phyloP scores from a whole-genome alignment of 2,113 vertebrate genomes.

The Reinhardtius hippoglossoides region DNA sequence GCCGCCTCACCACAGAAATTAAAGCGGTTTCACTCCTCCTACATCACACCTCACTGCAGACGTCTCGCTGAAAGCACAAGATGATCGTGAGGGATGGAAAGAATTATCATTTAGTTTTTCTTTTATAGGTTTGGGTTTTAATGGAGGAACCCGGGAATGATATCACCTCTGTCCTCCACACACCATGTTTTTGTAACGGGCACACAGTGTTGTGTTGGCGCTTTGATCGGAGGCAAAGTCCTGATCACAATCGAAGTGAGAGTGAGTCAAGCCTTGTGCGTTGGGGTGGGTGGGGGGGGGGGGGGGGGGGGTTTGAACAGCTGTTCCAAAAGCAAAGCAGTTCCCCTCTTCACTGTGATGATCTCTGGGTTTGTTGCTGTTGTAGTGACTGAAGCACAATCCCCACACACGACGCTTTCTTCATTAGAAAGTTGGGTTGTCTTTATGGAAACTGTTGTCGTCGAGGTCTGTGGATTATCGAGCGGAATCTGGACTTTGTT shows the following conservation, averaged over 20 bases:
- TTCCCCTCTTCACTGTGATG: neutral
- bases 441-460: neutral
- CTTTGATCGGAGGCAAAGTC: constrained; percentile 26
- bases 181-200: neutral
- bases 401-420: neutral
- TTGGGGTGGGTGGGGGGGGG: neutral
- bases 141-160: neutral
- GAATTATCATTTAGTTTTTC: neutral
- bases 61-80: neutral
- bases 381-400: neutral
- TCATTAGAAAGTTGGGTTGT: neutral
- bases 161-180: neutral
- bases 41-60: too few species aligned
- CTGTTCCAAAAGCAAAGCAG: constrained; percentile 8
- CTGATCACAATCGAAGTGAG: constrained; percentile 23
- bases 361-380: constrained; percentile 16
- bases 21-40: too few species aligned
- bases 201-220: neutral
- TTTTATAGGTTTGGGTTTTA: neutral
- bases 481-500: constrained; percentile 38
- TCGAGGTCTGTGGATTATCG: constrained; percentile 13
- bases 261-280: constrained; percentile 37
- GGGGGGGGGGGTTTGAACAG: constrained; percentile 29
- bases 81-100: neutral
- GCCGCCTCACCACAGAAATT: too few species aligned